Evolutionary conservation across 2,113 vertebrate species (phyloP), one percentile per base, ranked within the genome.

Genomic region (Osmerus eperlanus): DNA sequence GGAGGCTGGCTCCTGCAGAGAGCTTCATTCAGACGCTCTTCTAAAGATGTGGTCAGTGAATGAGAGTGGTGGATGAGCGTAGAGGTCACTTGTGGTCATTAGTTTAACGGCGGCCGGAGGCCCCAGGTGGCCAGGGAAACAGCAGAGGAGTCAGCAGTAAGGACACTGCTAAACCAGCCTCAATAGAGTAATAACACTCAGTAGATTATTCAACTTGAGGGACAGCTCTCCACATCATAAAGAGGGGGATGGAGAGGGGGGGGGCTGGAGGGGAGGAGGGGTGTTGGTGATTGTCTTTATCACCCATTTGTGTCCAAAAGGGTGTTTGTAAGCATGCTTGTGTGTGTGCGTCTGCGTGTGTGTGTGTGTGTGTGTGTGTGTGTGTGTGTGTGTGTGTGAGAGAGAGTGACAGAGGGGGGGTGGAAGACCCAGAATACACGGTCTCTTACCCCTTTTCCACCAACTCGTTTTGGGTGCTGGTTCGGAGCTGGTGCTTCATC

Each of bases 101-200:
- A 88, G 90, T 90, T 90, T 92, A 91, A 91, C 63, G 84, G 84
- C 82, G 76, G 83, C 87, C 82, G 80, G 82, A 85, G 88, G 86
- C 90, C 87, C 89, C 87, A 91, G 86, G 87, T 92, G 87, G 84
- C 89, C 71, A 81, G 78, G 91, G 86, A 90, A 87, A 87, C 13
- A 80, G 72, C 64, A 89, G 86, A 86, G 89, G 79, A 76, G 85
- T 86, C 87, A 80, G 86, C 81, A 86, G 81, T 88, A 85, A 81
- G 81, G 84, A 83, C 83, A 76, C 78, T 80, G 73, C 83, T 84
- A 86, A 81, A 72, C 68, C 63, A 81, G 67, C 68, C 76, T 91
- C 81, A 90, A 90, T 90, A 78, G 84, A 75, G 81, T 89, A 89
- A 90, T 90, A 81, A 75, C 78, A 78, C 78, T 72, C 78, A 75